phyloP scores from a whole-genome alignment of 2,113 vertebrate genomes.

The Caracal caracal region DNA sequence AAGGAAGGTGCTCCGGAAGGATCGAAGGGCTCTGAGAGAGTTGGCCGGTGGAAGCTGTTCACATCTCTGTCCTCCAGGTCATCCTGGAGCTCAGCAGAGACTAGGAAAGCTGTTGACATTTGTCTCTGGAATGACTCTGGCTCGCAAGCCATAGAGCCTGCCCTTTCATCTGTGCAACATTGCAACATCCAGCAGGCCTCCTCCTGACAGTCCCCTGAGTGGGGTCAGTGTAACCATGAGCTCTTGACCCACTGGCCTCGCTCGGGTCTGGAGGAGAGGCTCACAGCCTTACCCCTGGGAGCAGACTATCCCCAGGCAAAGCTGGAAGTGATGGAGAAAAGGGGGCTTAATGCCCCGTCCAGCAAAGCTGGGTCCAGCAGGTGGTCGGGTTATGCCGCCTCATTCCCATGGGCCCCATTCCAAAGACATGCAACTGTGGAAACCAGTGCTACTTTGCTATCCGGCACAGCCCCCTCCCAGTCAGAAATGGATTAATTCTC shows the following conservation, averaged over 20 bases:
- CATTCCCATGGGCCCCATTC: not conserved
- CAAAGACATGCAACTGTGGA: slow-evolving; percentile 42
- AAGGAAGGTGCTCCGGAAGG: not conserved
- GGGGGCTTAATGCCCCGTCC: not conserved
- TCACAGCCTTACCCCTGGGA: not conserved
- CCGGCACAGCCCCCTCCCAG: not conserved
- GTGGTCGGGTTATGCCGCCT: not conserved
- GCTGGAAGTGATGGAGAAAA: not conserved
- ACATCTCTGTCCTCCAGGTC: not conserved
- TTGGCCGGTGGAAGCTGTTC: not conserved
- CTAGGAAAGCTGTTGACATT: not conserved
- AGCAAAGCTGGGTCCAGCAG: not conserved
- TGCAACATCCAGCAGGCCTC: slow-evolving; percentile 34
- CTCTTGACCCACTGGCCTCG: not conserved
- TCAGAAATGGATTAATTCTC: not conserved
- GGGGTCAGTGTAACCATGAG: not conserved
- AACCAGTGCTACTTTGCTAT: not conserved
- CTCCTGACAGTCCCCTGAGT: not conserved
- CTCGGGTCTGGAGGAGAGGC: not conserved
- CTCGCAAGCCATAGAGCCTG: not conserved
- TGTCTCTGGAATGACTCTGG: not conserved
- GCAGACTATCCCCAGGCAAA: not conserved
- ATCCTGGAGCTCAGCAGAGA: not conserved
- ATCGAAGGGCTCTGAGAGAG: not conserved
- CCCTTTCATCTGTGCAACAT: slow-evolving; percentile 57